Base-by-base conservation (phyloP, 2,888 invertebrate species). In the Drosophila kambysellisi region DNA sequence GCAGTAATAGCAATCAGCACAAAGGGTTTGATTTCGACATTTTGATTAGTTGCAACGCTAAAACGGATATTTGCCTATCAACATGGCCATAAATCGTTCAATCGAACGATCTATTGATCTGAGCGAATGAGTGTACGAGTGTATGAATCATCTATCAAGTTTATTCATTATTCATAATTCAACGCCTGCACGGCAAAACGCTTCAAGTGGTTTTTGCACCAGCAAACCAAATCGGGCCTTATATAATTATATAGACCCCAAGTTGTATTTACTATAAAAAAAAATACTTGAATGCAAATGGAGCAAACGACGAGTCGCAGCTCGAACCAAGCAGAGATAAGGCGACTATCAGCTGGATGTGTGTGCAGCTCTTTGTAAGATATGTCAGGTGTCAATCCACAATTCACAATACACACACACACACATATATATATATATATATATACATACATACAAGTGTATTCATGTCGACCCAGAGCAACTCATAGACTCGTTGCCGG, bases 1-100 rank as follows among this genome's bases (percentile, higher is more conserved):
- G 51, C 20, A 43, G 30, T 12, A 25, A 37, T 20, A 4, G 29
- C 41, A 39, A 60, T 71, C 46, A n/a, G 39, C 39, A 37, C 32
- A 57, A 30, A 68, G 29, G 69, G 68, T 20, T 61, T 37, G 30
- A 37, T 69, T 67, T 56, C 41, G 58, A 41, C 51, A 51, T 50
- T 48, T 63, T 67, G 73, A 70, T 83, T 65, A 61, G 80, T 68
- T 68, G 76, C 70, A 56, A 35, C 20, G 52, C 70, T 59, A 51
- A 73, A 87, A 59, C 79, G 85, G 75, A 87, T 76, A 89, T 90
- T 76, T 77, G 67, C 76, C 88, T 87, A 87, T 90, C 82, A 89
- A 80, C 82, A 82, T 75, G 68, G 60, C 80, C 89, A 88, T 88
- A 88, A 88, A 88, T 82, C 70, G 81, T 67, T 63, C 48, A 50